phyloP scores from a whole-genome alignment of 2,888 invertebrate species.

The Ceriagrion tenellum region DNA sequence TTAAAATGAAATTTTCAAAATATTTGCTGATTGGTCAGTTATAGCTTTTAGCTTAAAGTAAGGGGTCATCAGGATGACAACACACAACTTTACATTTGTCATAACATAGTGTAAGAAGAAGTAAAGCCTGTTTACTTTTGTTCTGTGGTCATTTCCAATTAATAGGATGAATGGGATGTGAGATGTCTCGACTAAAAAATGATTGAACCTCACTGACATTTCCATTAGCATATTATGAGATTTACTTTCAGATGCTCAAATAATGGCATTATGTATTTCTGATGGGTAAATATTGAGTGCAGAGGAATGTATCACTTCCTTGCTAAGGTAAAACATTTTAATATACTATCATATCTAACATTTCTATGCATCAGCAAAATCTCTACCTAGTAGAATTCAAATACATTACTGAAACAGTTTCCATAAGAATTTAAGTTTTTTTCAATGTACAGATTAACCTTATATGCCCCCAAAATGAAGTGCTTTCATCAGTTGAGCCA shows the following conservation, averaged over 20 bases:
- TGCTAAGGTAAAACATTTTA: conserved; percentile 33
- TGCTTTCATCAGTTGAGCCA: no score
- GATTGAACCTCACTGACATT: background rate
- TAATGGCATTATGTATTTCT: background rate
- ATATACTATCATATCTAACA: conserved; percentile 9
- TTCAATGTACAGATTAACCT: no score
- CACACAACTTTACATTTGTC: no score
- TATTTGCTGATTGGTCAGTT: no score
- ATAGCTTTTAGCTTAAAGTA: no score
- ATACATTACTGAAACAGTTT: background rate
- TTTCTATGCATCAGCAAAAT: background rate
- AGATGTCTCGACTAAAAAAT: background rate
- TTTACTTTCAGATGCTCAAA: conserved; percentile 1
- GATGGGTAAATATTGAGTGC: conserved; percentile 37
- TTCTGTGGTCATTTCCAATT: no score
- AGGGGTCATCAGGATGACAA: no score
- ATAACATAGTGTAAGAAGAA: no score
- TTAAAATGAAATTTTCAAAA: no score
- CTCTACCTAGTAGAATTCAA: background rate
- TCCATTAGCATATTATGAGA: background rate
- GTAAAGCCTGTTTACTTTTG: no score
- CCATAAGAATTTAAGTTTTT: background rate
- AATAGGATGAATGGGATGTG: background rate
- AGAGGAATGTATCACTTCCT: conserved; percentile 19
- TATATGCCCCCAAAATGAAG: no score